Evolutionary conservation across 2,113 vertebrate species (phyloP).

Genomic region (Candoia aspera): DNA sequence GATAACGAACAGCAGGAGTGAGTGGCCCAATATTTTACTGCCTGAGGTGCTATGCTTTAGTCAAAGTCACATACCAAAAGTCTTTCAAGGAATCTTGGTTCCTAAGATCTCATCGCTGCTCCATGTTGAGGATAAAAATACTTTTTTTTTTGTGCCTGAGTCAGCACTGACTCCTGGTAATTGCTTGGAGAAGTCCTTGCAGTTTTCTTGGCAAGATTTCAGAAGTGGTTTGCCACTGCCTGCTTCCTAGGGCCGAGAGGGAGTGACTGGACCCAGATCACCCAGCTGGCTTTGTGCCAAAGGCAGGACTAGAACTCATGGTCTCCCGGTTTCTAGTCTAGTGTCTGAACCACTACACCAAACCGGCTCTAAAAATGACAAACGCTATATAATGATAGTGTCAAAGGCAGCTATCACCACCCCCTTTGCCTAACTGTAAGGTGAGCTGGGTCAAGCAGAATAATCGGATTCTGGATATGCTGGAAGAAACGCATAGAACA

Average conservation of each 20-base stretch:
- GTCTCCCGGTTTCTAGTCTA: background rate
- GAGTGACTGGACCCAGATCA: background rate
- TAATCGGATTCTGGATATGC: background rate
- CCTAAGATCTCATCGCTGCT: background rate
- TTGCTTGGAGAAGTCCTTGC: background rate
- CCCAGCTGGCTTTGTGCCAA: background rate
- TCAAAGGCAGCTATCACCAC: background rate
- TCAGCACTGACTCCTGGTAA: background rate
- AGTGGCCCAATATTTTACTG: background rate
- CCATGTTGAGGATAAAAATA: background rate
- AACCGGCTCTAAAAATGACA: background rate
- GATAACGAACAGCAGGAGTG: conserved; percentile 41
- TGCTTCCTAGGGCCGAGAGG: background rate
- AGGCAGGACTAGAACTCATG: background rate
- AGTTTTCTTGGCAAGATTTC: background rate
- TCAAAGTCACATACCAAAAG: background rate
- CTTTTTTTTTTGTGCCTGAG: background rate
- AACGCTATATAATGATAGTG: background rate
- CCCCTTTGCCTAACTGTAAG: background rate
- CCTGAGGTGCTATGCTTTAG: background rate
- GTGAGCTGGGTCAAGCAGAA: background rate
- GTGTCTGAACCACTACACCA: background rate
- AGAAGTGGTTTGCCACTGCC: background rate
- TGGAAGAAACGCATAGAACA: conserved; percentile 29
- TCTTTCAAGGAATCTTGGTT: background rate